These are phyloP conservation scores for Chirona hameri DNA, from an alignment of 2,888 invertebrate species.

Conservation along the genomic window DNA sequence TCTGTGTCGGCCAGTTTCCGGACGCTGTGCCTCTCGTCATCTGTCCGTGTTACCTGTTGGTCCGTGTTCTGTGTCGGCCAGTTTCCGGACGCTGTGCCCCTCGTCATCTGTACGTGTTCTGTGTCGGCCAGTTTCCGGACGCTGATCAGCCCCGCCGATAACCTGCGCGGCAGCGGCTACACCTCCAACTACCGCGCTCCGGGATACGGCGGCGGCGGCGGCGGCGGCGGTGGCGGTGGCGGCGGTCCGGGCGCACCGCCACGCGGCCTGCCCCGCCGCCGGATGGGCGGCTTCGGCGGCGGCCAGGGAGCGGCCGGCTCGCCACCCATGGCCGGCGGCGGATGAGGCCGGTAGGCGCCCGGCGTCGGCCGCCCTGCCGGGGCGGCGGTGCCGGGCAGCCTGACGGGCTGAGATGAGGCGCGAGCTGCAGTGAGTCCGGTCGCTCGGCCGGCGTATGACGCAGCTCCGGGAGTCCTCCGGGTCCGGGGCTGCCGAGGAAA, in stretches of 20 bases:
- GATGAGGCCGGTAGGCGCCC: conserved; percentile 13
- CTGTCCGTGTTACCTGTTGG: no score
- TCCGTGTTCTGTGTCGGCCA: no score
- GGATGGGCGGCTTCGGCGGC: conserved; percentile 6
- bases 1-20: no score
- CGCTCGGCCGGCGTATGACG: not conserved
- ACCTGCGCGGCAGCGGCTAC: not conserved
- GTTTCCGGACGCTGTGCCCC: no score
- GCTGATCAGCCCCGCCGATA: not conserved
- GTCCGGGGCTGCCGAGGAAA: not conserved
- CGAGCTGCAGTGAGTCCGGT: not conserved
- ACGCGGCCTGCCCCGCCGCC: not conserved
- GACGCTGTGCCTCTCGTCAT: no score
- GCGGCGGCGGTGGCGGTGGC: not conserved
- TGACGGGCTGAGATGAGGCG: not conserved
- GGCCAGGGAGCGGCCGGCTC: conserved; percentile 2
- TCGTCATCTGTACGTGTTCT: no score
- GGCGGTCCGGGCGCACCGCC: not conserved
- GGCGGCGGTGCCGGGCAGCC: conserved; percentile 4
- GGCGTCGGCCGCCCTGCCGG: not conserved
- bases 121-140: not conserved
- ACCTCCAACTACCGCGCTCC: conserved; percentile 1
- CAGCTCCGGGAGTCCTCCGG: not conserved
- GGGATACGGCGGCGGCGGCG: not conserved
- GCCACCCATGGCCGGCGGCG: conserved; percentile 23